Evolutionary conservation across 35 echinoderm and acorn worm species (phyloP).

Genomic region (Lytechinus pictus): DNA sequence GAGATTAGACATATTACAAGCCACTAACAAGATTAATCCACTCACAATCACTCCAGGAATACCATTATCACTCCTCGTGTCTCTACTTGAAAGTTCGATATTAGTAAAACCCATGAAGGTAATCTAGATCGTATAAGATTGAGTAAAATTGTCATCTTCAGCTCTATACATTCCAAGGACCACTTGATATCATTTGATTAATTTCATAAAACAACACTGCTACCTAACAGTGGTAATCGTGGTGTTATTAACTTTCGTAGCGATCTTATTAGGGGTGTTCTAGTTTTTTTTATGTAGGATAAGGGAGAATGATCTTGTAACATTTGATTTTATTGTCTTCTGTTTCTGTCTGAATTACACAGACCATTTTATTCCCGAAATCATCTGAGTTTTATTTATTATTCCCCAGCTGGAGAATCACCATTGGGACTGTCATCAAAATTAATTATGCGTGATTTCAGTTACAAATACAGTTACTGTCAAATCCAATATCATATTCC

Average conservation of each 20-base stretch:
- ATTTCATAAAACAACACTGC: neutral
- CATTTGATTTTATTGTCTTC: neutral
- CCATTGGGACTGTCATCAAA: too few relatives aligned
- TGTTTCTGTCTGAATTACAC: too few relatives aligned
- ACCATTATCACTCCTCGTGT: neutral
- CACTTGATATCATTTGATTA: neutral
- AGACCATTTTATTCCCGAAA: too few relatives aligned
- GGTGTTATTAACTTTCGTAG: neutral
- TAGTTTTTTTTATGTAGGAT: neutral
- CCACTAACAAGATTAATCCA: neutral
- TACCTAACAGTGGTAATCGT: neutral
- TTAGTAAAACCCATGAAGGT: neutral
- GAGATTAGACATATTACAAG: neutral
- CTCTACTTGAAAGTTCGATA: neutral
- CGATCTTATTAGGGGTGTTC: neutral
- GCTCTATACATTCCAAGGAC: neutral
- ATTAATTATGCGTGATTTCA: too few relatives aligned
- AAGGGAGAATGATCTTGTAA: neutral
- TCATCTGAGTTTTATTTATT: too few relatives aligned
- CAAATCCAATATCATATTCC: too few relatives aligned
- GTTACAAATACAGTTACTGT: too few relatives aligned
- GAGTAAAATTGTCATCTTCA: neutral
- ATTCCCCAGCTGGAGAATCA: too few relatives aligned
- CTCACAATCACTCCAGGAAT: neutral
- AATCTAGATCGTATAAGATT: neutral